Evolutionary conservation across 1,140 invertebrate species (phyloP).

Genomic region (Cotesia vestalis): DNA sequence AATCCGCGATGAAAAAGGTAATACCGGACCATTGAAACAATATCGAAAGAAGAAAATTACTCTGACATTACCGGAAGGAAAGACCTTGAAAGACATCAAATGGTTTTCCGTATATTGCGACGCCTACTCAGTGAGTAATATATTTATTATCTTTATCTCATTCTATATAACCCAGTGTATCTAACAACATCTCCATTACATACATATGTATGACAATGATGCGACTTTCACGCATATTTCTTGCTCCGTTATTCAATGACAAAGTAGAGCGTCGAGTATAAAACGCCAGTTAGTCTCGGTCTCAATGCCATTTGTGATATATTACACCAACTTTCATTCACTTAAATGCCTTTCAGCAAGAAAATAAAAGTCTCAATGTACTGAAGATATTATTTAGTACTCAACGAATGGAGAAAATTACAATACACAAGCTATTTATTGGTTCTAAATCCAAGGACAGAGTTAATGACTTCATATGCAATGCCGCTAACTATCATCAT

Average conservation of each 20-base stretch:
- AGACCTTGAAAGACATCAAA: conserved; percentile 80
- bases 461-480: no score
- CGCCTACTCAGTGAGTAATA: conserved; percentile 79
- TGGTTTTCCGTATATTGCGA: conserved; percentile 93
- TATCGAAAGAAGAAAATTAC: conserved; percentile 85
- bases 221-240: conserved; percentile 1
- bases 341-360: conserved; percentile 3
- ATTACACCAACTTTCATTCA: conserved; percentile 2
- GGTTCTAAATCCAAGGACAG: no score
- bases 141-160: conserved; percentile 11
- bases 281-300: conserved; percentile 7
- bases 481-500: no score
- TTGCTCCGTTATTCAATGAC: conserved; percentile 12
- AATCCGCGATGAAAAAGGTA: conserved; percentile 81
- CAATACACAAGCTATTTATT: no score
- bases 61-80: conserved; percentile 85
- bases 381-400: no score
- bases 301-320: background rate
- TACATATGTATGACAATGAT: background rate
- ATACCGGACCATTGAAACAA: conserved; percentile 73
- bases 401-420: no score
- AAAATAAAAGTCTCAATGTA: no score
- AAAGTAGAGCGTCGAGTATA: conserved; percentile 6
- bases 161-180: background rate
- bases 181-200: conserved; percentile 1